A percentile compares a stretch with the other conserved stretches of the same genome.
Evolutionary conservation across 2,113 vertebrate species (phyloP).

Genomic region (Chloroceryle aenea): DNA sequence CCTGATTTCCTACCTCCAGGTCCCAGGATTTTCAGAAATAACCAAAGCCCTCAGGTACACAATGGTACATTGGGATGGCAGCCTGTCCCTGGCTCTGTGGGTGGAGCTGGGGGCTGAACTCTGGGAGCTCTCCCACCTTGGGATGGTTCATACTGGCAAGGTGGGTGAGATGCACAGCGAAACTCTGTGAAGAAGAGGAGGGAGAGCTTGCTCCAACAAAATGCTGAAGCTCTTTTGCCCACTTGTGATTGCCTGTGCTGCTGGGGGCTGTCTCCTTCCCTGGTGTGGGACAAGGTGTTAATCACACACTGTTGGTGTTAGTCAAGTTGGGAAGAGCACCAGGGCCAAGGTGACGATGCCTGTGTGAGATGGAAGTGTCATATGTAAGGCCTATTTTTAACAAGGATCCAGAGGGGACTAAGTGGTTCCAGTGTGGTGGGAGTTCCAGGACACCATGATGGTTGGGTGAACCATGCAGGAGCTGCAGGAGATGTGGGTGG

Average conservation of each 20-base stretch:
- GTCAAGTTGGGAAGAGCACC: rapidly evolving
- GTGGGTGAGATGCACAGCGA: rapidly evolving
- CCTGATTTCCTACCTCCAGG: neutral
- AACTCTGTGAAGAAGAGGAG: neutral
- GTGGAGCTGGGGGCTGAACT: neutral
- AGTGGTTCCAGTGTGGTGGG: rapidly evolving
- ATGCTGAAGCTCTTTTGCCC: rapidly evolving
- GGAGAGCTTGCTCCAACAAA: neutral
- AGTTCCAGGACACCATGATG: rapidly evolving
- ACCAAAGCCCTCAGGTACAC: neutral
- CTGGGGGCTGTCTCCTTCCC: neutral
- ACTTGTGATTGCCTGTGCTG: neutral
- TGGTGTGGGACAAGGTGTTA: rapidly evolving
- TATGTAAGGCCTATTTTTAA: neutral
- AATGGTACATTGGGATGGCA: rapidly evolving
- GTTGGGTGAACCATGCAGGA: neutral
- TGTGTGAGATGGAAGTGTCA: rapidly evolving
- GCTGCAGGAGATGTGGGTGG: neutral
- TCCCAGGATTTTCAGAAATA: neutral
- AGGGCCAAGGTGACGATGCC: neutral
- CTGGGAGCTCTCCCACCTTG: neutral
- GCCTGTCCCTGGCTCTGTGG: rapidly evolving
- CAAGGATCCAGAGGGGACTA: neutral
- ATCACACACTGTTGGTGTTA: neutral
- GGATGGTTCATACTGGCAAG: rapidly evolving